Conservation (phyloP, 2,113 vertebrate species). For the Cyanoliseus patagonus region DNA sequence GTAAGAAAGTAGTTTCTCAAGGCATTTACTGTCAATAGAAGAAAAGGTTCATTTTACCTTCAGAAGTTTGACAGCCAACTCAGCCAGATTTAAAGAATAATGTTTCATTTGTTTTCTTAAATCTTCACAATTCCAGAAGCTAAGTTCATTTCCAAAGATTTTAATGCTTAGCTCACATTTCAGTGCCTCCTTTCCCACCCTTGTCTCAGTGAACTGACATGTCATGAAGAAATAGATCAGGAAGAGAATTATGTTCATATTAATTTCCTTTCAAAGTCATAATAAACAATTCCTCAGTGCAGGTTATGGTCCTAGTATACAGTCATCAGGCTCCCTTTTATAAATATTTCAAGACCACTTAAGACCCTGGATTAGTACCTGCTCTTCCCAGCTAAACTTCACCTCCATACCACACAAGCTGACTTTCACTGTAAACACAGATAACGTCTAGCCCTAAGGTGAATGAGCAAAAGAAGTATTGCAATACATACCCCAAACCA, state of each 20-base stretch:
- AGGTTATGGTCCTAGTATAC: neutral
- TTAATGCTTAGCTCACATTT: conserved; percentile 80
- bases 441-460: neutral
- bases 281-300: neutral
- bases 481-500: neutral
- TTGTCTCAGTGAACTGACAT: conserved; percentile 72
- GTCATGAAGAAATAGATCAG: neutral
- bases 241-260: neutral
- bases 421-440: neutral
- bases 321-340: neutral
- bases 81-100: conserved; percentile 78
- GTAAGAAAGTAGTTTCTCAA: neutral
- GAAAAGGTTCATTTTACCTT: conserved; percentile 76
- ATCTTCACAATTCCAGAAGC: conserved; percentile 77
- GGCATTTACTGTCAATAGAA: neutral
- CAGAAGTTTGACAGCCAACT: conserved; percentile 79
- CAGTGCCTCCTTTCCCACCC: neutral
- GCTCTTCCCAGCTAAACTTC: neutral
- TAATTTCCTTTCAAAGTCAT: neutral
- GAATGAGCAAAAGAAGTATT: neutral
- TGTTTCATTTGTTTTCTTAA: conserved; percentile 66
- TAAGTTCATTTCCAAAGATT: conserved; percentile 85
- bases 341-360: neutral
- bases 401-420: neutral
- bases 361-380: neutral